Conservation (phyloP, 2,797 vertebrate species). For the Amblyopsis hoosieri region DNA sequence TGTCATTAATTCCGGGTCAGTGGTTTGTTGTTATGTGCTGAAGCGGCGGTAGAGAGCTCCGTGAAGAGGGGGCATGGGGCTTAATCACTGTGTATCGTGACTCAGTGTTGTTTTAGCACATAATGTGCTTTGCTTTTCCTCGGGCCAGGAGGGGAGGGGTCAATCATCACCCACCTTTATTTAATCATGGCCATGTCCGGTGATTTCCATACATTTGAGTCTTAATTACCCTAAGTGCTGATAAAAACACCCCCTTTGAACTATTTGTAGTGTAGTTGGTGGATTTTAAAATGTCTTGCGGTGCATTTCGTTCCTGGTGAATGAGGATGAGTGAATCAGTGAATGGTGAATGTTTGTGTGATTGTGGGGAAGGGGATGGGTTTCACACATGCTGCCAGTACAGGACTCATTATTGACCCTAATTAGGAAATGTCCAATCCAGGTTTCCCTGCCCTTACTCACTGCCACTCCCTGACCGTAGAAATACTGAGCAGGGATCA, state of each 20-base stretch:
- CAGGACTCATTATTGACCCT: slow-evolving; percentile 80
- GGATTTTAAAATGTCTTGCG: slow-evolving; percentile 38
- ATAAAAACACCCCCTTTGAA: slow-evolving; percentile 72
- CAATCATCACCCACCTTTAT: slow-evolving; percentile 74
- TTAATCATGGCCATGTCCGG: slow-evolving; percentile 79
- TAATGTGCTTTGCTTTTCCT: slow-evolving; percentile 75
- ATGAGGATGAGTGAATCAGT: too few species aligned
- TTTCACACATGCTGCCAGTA: slow-evolving; percentile 70
- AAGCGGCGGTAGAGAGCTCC: slow-evolving; percentile 45
- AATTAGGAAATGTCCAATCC: slow-evolving; percentile 78
- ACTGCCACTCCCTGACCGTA: slow-evolving; percentile 64
- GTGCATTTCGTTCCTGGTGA: background rate
- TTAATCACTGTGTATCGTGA: slow-evolving; percentile 80
- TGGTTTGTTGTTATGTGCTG: slow-evolving; percentile 50
- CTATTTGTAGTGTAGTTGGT: slow-evolving; percentile 72
- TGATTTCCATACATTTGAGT: slow-evolving; percentile 78
- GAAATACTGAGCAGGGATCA: slow-evolving; percentile 62
- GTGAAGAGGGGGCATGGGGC: slow-evolving; percentile 40
- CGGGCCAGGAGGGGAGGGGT: slow-evolving; percentile 57
- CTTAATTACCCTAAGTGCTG: slow-evolving; percentile 77
- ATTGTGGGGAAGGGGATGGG: slow-evolving; percentile 68
- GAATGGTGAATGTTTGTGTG: slow-evolving; percentile 50
- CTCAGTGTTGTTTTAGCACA: slow-evolving; percentile 49
- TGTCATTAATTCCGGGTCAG: slow-evolving; percentile 77
- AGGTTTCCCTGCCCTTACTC: slow-evolving; percentile 62